phyloP scores from a whole-genome alignment of 2,113 vertebrate species.

The Tympanuchus pallidicinctus region DNA sequence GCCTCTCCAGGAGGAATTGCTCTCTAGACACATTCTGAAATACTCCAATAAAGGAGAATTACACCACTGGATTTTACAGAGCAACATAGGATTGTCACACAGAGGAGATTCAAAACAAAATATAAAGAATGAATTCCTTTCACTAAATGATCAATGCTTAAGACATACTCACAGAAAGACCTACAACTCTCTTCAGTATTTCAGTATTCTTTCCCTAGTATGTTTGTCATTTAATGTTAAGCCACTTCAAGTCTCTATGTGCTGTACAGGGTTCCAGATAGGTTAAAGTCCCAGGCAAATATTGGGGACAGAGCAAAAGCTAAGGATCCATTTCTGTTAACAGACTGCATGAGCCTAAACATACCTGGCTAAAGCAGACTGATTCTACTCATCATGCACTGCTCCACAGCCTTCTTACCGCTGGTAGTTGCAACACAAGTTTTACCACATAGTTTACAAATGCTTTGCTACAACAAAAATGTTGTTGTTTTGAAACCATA shows the following conservation, averaged over 20 bases:
- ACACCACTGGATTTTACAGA: not conserved
- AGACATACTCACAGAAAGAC: not conserved
- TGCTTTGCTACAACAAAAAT: not conserved
- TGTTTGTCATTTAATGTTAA: not conserved
- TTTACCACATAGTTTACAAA: not conserved
- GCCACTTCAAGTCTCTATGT: not conserved
- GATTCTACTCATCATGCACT: not conserved
- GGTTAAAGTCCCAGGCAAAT: not conserved
- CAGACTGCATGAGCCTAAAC: not conserved
- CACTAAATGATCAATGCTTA: not conserved
- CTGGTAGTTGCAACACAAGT: not conserved
- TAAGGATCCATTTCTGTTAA: not conserved
- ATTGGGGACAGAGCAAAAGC: not conserved
- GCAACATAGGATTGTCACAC: not conserved
- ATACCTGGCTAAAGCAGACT: not conserved
- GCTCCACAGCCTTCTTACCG: too few species aligned
- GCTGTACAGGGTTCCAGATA: not conserved
- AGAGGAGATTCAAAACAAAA: not conserved
- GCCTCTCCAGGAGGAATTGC: not conserved
- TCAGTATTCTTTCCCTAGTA: not conserved
- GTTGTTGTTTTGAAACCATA: not conserved
- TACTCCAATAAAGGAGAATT: not conserved
- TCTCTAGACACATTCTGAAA: constrained; percentile 10
- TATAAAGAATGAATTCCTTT: not conserved
- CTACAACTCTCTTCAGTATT: not conserved